Percentiles rank a stretch among this genome's conserved stretches.
Evolutionary conservation across 2,888 invertebrate genomes (phyloP).

Genomic region (Halictus quadricinctus): DNA sequence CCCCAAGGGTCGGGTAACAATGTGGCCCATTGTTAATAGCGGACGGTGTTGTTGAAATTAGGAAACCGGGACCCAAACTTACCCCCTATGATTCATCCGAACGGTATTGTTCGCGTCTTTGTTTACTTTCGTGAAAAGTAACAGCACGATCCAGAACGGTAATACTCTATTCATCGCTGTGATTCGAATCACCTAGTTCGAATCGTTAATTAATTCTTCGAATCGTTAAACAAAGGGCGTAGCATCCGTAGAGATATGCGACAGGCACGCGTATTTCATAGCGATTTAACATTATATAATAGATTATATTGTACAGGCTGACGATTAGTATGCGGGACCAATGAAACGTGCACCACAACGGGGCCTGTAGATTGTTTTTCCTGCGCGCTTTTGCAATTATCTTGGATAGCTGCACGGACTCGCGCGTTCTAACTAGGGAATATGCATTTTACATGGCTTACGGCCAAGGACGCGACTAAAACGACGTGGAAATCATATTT

Average conservation of each 20-base stretch:
- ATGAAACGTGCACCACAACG: background rate
- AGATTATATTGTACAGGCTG: constrained; percentile 20
- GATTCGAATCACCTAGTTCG: background rate
- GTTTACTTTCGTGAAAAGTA: constrained; percentile 22
- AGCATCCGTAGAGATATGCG: background rate
- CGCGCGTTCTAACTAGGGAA: constrained; percentile 25
- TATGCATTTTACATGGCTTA: constrained; percentile 15
- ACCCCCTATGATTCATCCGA: background rate
- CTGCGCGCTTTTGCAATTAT: constrained; percentile 35
- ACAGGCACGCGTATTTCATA: constrained; percentile 30
- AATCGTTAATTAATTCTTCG: background rate
- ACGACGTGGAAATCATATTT: background rate
- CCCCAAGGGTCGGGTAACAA: background rate
- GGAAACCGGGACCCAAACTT: constrained; percentile 10
- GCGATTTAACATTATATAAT: constrained; percentile 33
- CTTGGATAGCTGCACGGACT: constrained; percentile 11
- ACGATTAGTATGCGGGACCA: constrained; percentile 20
- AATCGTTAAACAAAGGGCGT: background rate
- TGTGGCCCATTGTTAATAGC: constrained; percentile 2
- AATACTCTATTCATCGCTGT: background rate
- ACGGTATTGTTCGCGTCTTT: background rate
- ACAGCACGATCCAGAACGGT: background rate
- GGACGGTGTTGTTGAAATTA: constrained; percentile 31
- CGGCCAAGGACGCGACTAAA: constrained; percentile 16
- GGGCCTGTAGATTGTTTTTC: constrained; percentile 33